Base-by-base conservation (phyloP, 2,888 invertebrate species). In the Ypsolopha sequella region DNA sequence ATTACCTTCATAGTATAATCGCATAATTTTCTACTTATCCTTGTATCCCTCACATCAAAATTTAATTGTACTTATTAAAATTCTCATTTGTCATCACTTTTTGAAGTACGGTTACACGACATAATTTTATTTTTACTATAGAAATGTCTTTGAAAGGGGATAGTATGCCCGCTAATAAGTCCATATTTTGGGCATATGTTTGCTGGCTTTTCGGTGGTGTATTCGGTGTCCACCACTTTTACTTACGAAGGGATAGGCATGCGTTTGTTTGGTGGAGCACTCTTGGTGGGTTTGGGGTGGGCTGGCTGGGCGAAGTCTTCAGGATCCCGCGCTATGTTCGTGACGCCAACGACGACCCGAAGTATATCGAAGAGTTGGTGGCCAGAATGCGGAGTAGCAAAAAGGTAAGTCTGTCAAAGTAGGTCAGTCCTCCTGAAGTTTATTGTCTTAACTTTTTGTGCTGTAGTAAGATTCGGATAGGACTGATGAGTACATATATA, bases 241-340 rank as follows among this genome's bases (percentile, higher is more conserved):
- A 98, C 77, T 84, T 98, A 56, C 90, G 92, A 51, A 88, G 98
- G 52, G 96, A 97, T 75, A 88, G 92, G 24, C 98, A 98, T 63
- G 98, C 95, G 0, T 94, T 98, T 68, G 88, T 97, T 0, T 96
- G 95, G 91, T 94, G 95, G 91, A 92, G 92, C 54, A 95, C 96
- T 0, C 78, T 95, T 13, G 97, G 95, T 1, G 97, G 97, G 4
- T 95, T 94, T 66, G 94, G 95, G 0, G 66, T 94, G 11, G 97
- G 97, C 7, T 97, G 96, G 94, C 61, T 98, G 0, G 88, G 93
- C 7, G 98, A 98, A 73, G 73, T 96, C 1, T 94, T 94, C 62
- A 89, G 91, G 56, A 93, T 98, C 52, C 95, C 95, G 0, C 89
- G 91, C 51, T 97, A 97, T 76, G 95, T 97, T 2, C 89, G 90